phyloP scores from a whole-genome alignment of 2,888 invertebrate species.

The Thymelicus sylvestris region DNA sequence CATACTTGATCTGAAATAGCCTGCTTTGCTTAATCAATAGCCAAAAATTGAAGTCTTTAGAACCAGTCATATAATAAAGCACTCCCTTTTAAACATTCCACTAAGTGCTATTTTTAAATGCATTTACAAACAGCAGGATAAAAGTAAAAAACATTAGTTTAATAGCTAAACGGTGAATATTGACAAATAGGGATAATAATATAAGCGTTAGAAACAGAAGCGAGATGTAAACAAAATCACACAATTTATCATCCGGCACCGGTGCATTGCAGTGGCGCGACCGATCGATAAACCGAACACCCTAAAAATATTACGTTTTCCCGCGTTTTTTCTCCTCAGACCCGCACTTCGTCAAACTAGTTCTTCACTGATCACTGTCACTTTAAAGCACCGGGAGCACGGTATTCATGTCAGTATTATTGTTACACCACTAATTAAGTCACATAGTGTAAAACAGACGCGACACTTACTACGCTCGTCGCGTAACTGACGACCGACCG shows the following conservation, averaged over 20 bases:
- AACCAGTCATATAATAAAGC: background rate
- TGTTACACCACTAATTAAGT: slow-evolving; percentile 37
- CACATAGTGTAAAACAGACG: slow-evolving; percentile 51
- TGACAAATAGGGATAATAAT: background rate
- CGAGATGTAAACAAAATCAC: slow-evolving; percentile 67
- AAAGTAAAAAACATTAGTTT: too few species aligned
- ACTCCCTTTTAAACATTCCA: background rate
- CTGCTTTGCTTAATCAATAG: background rate
- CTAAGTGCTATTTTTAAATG: too few species aligned
- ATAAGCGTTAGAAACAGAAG: slow-evolving; percentile 46
- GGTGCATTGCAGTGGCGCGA: slow-evolving; percentile 65
- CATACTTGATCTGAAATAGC: background rate
- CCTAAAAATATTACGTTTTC: slow-evolving; percentile 54
- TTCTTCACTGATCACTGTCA: slow-evolving; percentile 34
- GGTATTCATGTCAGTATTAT: slow-evolving; percentile 9
- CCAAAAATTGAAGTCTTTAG: background rate
- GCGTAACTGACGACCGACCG: slow-evolving; percentile 64
- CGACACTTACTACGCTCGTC: slow-evolving; percentile 69
- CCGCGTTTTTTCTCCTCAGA: slow-evolving; percentile 65
- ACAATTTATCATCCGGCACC: slow-evolving; percentile 63
- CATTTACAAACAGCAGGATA: too few species aligned
- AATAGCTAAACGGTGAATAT: too few species aligned
- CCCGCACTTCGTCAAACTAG: slow-evolving; percentile 17
- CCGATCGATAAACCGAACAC: slow-evolving; percentile 71
- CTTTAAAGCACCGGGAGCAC: slow-evolving; percentile 13